Base-by-base conservation (phyloP, 2,888 invertebrate genomes). In the Rhynchonema sp. region DNA sequence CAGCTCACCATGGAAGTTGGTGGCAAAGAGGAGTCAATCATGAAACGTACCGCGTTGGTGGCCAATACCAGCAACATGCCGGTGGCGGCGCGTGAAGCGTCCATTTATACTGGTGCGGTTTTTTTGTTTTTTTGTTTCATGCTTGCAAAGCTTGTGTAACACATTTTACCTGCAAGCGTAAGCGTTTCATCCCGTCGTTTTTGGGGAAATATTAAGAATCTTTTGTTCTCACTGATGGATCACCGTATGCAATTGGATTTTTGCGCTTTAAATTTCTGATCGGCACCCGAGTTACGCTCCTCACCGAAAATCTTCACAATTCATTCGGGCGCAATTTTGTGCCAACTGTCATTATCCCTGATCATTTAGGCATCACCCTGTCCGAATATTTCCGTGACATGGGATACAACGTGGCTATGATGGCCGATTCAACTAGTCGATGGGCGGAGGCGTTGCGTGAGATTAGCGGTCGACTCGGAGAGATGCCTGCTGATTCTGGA, bases 51-150 rank as follows among this genome's bases (percentile, higher is more conserved):
- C 1, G 88, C 94, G 46, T 81, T 99, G 62, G 98, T 99, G 26
- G 98, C 98, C 72, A 99, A 99, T 79, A 99, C 98, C 30, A 98
- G 96, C 65, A 99, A 99, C 86, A 99, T 99, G 98, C 98, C 98
- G 74, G 98, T 99, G 64, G 98, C 98, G 71, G 98, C 98, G 76
- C 85, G 98, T 77, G 98, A 98, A 79, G 98, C 98, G 63, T 98
- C 96, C 74, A 99, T 98, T 76, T 98, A 98, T 77, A 98, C 98
- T 63, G 91, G 79, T 75, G 38, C 38, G 38, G 9, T 38, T 17
- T 6, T 38, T 38, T 38, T 13, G 9, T 38, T 38, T 38, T n/a
- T n/a, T n/a, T n/a, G n/a, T n/a, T n/a, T n/a, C n/a, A n/a, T n/a
- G n/a, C n/a, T n/a, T n/a, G n/a, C n/a, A n/a, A n/a, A n/a, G n/a